Evolutionary conservation across 2,888 invertebrate species (phyloP), one percentile per base, ranked within the genome.

Genomic region (Globia sparganii): DNA sequence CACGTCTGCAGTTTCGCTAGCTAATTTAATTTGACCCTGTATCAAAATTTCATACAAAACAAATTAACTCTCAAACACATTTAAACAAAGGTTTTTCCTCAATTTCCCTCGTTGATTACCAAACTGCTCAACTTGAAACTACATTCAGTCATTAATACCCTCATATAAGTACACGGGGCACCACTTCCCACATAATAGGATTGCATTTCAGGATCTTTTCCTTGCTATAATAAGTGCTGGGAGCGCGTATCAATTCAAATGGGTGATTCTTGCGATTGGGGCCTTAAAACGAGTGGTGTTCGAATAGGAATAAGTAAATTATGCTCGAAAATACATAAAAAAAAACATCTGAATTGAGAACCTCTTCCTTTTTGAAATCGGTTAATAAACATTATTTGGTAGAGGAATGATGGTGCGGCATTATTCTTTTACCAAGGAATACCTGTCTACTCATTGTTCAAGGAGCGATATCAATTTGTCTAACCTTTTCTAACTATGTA

Each of bases 181-280:
- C 61, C n/a, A 69, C 75, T 77, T 34, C 37, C 13, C 25, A 75
- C 80, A 82, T 87, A 87, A 89, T 78, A 75, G 75, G 66, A 85
- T 86, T 87, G 89, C 84, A 79, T 75, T 78, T 70, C 66, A 66
- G 72, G 83, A 85, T 88, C 83, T 86, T 88, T 88, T 81, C 78
- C 78, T 78, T 66, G 43, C 78, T 86, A 69, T 87, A 86, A 89
- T 89, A 88, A 89, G 85, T 81, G 80, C 72, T 64, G 71, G 71
- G 74, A 76, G 74, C 77, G 80, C 68, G 81, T 86, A 87, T 88
- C 89, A 88, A 89, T 90, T 89, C 86, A 86, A 89, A 86, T 83
- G 87, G 88, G 82, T 81, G 75, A 85, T 84, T 87, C 85, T 88
- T 83, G 61, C 28, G 62, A 59, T 59, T 72, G 75, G 70, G 77